Evolutionary conservation across 2,797 vertebrate species (phyloP).

Genomic region (Erithacus rubecula): DNA sequence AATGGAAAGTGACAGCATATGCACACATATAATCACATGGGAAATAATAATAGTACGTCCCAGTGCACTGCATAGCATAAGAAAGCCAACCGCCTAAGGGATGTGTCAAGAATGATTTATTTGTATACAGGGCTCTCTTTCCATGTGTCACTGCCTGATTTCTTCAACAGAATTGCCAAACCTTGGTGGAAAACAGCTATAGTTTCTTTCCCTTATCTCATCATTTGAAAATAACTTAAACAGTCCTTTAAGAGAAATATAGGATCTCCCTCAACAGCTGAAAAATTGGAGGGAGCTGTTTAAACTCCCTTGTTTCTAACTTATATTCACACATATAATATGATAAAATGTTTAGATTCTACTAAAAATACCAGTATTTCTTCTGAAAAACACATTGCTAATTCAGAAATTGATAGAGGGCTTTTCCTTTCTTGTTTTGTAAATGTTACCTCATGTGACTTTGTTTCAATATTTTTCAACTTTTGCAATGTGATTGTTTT

Average conservation of each 20-base stretch:
- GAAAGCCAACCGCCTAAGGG: constrained; percentile 64
- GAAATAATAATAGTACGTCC: constrained; percentile 59
- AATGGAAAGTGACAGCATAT: constrained; percentile 70
- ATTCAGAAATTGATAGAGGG: not conserved
- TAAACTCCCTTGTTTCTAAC: not conserved
- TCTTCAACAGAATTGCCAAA: constrained; percentile 30
- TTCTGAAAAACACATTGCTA: not conserved
- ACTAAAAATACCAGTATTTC: not conserved
- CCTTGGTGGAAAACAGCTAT: not conserved
- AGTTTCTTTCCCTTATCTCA: not conserved
- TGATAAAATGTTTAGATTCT: not conserved
- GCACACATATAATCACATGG: constrained; percentile 59
- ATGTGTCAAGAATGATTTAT: constrained; percentile 71
- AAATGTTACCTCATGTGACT: not conserved
- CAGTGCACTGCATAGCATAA: constrained; percentile 18
- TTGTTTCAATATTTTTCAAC: not conserved
- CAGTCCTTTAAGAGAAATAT: not conserved
- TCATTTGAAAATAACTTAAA: not conserved
- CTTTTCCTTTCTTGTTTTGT: not conserved
- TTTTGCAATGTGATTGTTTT: not conserved
- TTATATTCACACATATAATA: not conserved
- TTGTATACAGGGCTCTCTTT: constrained; percentile 11
- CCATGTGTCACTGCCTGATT: constrained; percentile 40
- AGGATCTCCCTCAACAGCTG: not conserved
- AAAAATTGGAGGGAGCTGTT: not conserved